A percentile compares a stretch with the other conserved stretches of the same genome.
Evolutionary conservation across 2,113 vertebrate genomes (phyloP).

Genomic region (Cheilinus undulatus): DNA sequence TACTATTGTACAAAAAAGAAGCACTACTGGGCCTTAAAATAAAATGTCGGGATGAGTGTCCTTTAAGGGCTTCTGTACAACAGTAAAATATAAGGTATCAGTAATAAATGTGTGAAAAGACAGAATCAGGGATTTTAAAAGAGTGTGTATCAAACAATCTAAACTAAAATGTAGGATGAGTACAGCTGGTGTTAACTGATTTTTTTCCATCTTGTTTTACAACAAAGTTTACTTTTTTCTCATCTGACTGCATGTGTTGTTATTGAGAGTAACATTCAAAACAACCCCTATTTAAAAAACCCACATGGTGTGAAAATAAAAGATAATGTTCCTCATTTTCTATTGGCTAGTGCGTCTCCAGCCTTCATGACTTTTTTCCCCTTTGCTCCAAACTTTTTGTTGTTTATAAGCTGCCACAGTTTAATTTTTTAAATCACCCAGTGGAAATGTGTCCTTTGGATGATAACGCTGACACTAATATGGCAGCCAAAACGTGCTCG

Average conservation of each 20-base stretch:
- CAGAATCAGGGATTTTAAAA: too few relatives aligned
- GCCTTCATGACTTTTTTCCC: constrained; percentile 7
- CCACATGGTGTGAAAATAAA: background rate
- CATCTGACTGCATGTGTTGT: background rate
- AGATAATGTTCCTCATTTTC: background rate
- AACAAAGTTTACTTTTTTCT: background rate
- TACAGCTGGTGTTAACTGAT: too few relatives aligned
- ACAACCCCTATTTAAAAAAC: constrained; percentile 3
- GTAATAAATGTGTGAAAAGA: too few relatives aligned
- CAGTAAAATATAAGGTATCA: too few relatives aligned
- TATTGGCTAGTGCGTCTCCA: constrained; percentile 10
- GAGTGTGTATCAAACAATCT: too few relatives aligned
- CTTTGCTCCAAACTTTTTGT: constrained; percentile 22
- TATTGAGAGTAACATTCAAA: constrained; percentile 3
- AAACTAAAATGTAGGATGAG: too few relatives aligned
- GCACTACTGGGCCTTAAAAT: too few relatives aligned
- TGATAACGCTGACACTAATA: constrained; percentile 68
- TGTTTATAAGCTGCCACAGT: constrained; percentile 27
- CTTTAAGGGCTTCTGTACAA: too few relatives aligned
- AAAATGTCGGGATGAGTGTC: too few relatives aligned
- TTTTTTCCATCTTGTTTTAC: background rate
- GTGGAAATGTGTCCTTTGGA: constrained; percentile 68
- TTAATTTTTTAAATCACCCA: constrained; percentile 48
- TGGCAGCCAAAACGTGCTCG: constrained; percentile 51
- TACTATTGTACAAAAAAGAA: too few relatives aligned